Percentiles rank a stretch among this genome's conserved stretches.
Evolutionary conservation across 23 tunicate genomes (phyloP).

Genomic region (Phallusia fumigata): DNA sequence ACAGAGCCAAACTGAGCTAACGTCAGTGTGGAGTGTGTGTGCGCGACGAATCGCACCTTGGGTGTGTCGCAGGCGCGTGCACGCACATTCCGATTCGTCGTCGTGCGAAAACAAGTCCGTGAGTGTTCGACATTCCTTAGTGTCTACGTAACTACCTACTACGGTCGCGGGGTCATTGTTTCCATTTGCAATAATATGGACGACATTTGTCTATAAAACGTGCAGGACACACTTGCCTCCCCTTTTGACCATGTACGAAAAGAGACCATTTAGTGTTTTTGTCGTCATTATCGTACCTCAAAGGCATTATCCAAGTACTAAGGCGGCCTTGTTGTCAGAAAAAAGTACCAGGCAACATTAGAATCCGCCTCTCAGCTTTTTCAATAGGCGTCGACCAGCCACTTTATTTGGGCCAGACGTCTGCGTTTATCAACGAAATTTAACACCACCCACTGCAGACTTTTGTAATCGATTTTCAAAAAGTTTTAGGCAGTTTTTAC

Average conservation of each 20-base stretch:
- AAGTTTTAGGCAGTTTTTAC: not conserved
- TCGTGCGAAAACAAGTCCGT: conserved; percentile 9
- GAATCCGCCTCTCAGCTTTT: not conserved
- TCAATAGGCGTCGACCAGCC: conserved; percentile 6
- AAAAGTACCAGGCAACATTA: not conserved
- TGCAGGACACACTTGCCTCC: not conserved
- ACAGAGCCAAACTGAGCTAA: not conserved
- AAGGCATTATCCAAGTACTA: not conserved
- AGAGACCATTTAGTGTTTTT: not conserved
- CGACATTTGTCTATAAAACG: not conserved
- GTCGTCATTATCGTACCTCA: not conserved
- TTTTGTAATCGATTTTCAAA: not conserved
- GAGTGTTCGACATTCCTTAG: conserved; percentile 18
- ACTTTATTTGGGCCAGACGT: conserved; percentile 4
- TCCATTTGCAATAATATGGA: not conserved
- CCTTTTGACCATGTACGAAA: not conserved
- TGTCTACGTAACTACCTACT: conserved; percentile 19
- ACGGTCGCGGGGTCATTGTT: not conserved
- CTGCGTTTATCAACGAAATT: not conserved
- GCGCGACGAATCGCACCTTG: not conserved
- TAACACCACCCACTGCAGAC: not conserved
- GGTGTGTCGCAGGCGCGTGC: conserved; percentile 17
- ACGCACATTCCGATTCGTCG: conserved; percentile 7
- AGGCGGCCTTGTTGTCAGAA: not conserved
- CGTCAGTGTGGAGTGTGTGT: conserved; percentile 6